Evolutionary conservation across 1,140 invertebrate species (phyloP).

Genomic region (Zaprionus davidi): DNA sequence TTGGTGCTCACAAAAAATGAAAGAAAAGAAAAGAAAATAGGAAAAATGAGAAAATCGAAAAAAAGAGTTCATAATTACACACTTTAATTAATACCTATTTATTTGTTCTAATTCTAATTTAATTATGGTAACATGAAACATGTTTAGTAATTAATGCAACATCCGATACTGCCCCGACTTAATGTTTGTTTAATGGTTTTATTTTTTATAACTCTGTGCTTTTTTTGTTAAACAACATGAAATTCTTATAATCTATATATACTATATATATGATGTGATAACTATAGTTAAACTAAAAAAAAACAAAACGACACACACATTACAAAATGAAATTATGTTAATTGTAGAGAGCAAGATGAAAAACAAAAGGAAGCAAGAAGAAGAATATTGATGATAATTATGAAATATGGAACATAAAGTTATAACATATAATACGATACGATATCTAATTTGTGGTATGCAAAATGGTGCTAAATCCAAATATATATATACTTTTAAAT

Average conservation of each 20-base stretch:
- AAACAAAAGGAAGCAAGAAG: not conserved
- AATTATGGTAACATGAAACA: slow-evolving; percentile 55
- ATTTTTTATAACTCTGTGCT: slow-evolving; percentile 68
- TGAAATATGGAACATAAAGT: slow-evolving; percentile 48
- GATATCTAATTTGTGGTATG: slow-evolving; percentile 74
- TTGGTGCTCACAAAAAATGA: slow-evolving; percentile 51
- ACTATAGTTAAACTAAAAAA: slow-evolving; percentile 78
- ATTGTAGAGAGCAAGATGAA: slow-evolving; percentile 43
- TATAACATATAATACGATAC: slow-evolving; percentile 24
- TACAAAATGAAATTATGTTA: slow-evolving; percentile 80
- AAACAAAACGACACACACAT: slow-evolving; percentile 52
- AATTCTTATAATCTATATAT: slow-evolving; percentile 62
- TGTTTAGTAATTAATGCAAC: slow-evolving; percentile 78
- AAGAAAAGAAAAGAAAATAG: slow-evolving; percentile 1
- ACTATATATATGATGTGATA: slow-evolving; percentile 77
- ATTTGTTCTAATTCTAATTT: slow-evolving; percentile 71
- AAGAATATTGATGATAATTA: slow-evolving; percentile 26
- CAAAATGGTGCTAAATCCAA: slow-evolving; percentile 84
- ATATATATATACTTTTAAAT: slow-evolving; percentile 81
- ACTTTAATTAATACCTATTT: slow-evolving; percentile 70
- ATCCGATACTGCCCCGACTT: slow-evolving; percentile 80
- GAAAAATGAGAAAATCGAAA: slow-evolving; percentile 23
- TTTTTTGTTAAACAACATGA: slow-evolving; percentile 71
- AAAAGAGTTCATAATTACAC: slow-evolving; percentile 42
- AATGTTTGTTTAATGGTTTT: slow-evolving; percentile 79